Evolutionary conservation across 37 sponge, comb jelly and placozoan genomes (phyloP), one percentile per base, ranked within the genome.

Genomic region (Geodia barretti): DNA sequence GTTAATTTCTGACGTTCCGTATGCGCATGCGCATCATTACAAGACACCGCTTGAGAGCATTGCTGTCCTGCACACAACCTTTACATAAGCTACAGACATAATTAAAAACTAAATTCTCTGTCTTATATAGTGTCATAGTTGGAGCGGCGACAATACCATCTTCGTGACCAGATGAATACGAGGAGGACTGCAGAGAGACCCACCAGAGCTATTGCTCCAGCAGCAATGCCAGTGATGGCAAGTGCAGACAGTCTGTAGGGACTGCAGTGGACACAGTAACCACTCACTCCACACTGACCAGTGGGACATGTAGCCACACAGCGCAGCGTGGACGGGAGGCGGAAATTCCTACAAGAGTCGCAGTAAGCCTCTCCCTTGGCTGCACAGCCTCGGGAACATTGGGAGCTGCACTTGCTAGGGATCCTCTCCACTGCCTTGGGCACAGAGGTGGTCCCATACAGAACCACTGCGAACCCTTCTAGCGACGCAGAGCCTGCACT

Each of bases 371-470:
- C 42, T 0, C 76, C 76, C 0, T 72, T 17, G 2, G 29, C 82
- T 19, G 84, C 70, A 76, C 94, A 94, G 19, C 83, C 78, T 25
- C 75, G 63, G 14, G 43, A 76, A 81, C 95, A 94, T 43, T 60
- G 38, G 29, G 47, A 20, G 62, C 62, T 60, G 54, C 95, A 90
- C 60, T 68, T 34, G 3, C 60, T 19, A 0, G 92, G 92, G 41
- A 91, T 91, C 35, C 75, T 32, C 5, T 54, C 24, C 0, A 86
- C 64, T 32, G 84, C 64, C 20, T 74, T 79, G 11, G 92, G 87
- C 1, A 60, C 29, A 2, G 73, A 28, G 25, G 41, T 23, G 1
- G 92, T 86, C 1, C 92, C 92, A 75, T 91, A 83, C 35, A 91
- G 59, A 4, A 39, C 70, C 60, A 91, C 31, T 2, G 24, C 20